Conservation (phyloP, 1,140 invertebrate genomes). For the Drosophila oshimai region DNA sequence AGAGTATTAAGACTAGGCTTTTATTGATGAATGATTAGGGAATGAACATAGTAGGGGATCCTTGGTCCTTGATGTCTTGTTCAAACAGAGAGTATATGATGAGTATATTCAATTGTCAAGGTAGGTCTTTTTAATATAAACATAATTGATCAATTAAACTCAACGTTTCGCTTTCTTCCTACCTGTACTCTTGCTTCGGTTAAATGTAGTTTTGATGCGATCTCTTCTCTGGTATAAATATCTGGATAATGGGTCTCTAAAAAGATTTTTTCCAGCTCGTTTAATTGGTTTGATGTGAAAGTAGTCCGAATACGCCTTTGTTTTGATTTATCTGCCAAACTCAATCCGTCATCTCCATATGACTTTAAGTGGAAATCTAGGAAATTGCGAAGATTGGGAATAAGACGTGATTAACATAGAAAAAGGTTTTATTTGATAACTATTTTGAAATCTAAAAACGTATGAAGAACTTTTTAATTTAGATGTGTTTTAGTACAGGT, state of each 20-base stretch:
- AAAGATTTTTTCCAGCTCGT: constrained; percentile 98
- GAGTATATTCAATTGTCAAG: too few relatives aligned
- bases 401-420: too few relatives aligned
- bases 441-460: neutral
- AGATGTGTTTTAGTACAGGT: neutral
- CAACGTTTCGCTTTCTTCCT: too few relatives aligned
- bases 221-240: constrained; percentile 99
- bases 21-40: too few relatives aligned
- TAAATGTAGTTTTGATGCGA: constrained; percentile 98
- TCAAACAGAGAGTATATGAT: too few relatives aligned
- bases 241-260: constrained; percentile 99
- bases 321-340: constrained; percentile 94
- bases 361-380: constrained; percentile 62
- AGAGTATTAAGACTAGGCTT: too few relatives aligned
- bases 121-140: too few relatives aligned
- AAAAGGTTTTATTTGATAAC: too few relatives aligned
- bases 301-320: constrained; percentile 97
- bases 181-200: constrained; percentile 99
- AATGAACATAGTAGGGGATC: too few relatives aligned
- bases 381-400: neutral
- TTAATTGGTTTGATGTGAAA: constrained; percentile 97
- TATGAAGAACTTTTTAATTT: too few relatives aligned
- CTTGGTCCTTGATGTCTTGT: too few relatives aligned
- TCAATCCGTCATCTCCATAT: constrained; percentile 87
- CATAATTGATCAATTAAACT: too few relatives aligned